Evolutionary conservation across 2,888 invertebrate species (phyloP).

Genomic region (Protodeltote pygarga): DNA sequence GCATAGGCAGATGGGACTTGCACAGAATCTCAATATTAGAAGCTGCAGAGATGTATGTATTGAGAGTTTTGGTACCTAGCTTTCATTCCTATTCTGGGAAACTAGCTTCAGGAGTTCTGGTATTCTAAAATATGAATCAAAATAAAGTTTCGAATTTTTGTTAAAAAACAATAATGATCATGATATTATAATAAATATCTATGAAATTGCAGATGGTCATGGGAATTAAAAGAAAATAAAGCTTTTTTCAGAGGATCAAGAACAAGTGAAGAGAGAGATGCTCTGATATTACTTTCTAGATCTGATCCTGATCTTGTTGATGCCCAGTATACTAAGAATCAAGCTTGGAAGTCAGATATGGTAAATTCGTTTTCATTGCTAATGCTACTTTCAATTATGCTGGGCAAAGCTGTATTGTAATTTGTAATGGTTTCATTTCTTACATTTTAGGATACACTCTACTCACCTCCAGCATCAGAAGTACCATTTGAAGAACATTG

Average conservation of each 20-base stretch:
- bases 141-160: too few species aligned
- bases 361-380: slow-evolving; percentile 70
- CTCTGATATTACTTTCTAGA: slow-evolving; percentile 93
- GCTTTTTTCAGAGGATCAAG: slow-evolving; percentile 98
- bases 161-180: too few species aligned
- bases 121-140: too few species aligned
- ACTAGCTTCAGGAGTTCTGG: too few species aligned
- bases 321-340: slow-evolving; percentile 98
- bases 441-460: slow-evolving; percentile 92
- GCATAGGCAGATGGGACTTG: slow-evolving; percentile 97
- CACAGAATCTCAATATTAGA: slow-evolving; percentile 90
- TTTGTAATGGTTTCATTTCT: neutral
- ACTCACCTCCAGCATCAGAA: slow-evolving; percentile 94
- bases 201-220: slow-evolving; percentile 83
- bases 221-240: slow-evolving; percentile 91
- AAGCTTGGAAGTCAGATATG: slow-evolving; percentile 98
- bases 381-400: too few species aligned
- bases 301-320: slow-evolving; percentile 92
- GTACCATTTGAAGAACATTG: slow-evolving; percentile 97
- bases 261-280: slow-evolving; percentile 96
- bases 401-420: too few species aligned
- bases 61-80: neutral
- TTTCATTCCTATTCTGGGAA: too few species aligned
- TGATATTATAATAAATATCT: too few species aligned
- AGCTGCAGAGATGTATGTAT: slow-evolving; percentile 85